Conservation (phyloP, 2,888 invertebrate genomes). For the Tipula lateralis region DNA sequence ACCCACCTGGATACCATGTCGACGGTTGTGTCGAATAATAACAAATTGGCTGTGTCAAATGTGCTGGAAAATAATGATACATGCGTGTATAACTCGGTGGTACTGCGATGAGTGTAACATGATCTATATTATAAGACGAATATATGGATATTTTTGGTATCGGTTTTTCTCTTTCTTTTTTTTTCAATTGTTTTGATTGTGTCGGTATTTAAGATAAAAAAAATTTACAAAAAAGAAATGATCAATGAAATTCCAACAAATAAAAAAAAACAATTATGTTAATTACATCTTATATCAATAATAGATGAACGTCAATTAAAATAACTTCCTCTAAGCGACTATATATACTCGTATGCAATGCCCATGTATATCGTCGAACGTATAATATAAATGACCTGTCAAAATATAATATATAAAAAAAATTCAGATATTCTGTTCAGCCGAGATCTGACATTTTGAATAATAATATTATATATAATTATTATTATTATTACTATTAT, state of each 20-base stretch:
- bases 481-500: neutral
- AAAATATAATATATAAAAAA: neutral
- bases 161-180: too few relatives aligned
- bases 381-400: neutral
- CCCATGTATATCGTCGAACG: neutral
- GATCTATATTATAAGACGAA: constrained; percentile 52
- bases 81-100: constrained; percentile 59
- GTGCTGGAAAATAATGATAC: constrained; percentile 57
- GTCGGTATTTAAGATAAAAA: neutral
- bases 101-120: constrained; percentile 58
- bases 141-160: constrained; percentile 27
- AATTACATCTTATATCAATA: neutral
- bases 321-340: neutral
- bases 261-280: neutral
- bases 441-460: neutral
- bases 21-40: constrained; percentile 49
- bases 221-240: neutral
- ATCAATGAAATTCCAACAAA: constrained; percentile 24
- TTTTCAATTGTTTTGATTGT: constrained; percentile 31
- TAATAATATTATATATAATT: neutral
- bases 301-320: neutral
- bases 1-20: constrained; percentile 48
- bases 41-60: constrained; percentile 52
- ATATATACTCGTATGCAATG: neutral
- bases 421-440: neutral